Evolutionary conservation across 2,888 invertebrate species (phyloP), one percentile per base, ranked within the genome.

Genomic region (Pherbina coryleti): DNA sequence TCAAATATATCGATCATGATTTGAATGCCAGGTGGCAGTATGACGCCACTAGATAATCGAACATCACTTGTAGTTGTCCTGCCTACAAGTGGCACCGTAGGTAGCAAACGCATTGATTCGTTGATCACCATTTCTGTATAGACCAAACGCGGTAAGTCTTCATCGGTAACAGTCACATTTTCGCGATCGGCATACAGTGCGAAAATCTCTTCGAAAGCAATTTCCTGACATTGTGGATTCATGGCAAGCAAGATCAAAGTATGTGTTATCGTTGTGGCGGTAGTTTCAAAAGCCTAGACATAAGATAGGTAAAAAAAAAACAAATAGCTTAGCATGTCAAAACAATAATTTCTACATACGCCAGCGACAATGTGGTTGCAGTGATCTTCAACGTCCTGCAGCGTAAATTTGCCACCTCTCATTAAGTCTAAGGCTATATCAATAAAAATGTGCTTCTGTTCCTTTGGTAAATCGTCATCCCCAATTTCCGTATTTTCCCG

Each of bases 91-190:
- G 83, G 83, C 19, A 82, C 82, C n/a, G 83, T 78, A 9, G 83
- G 82, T 8, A 79, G 73, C 55, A 83, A 44, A 49, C 83, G 82
- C 34, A 83, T 49, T 1, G 82, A 74, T 73, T 83, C 83, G 51
- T 83, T 83, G 34, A 83, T 79, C 66, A 83, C 82, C 79, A 81
- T 80, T 72, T 83, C 83, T 66, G 82, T 78, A 67, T 81, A 83
- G 76, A 80, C 80, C 74, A 83, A 78, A 60, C 82, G 79, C 53
- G 78, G 79, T 11, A 84, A 67, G 19, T 82, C 79, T 19, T 44
- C 34, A 34, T 31, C 9, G 5, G 19, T 34, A 7, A 66, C 66
- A 17, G 9, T 14, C 9, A 34, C 14, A 62, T 57, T 17, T 19
- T 66, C 44, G 4, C 34, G 34, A 37, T 19, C 34, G 22, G 66